Evolutionary conservation across 1,140 invertebrate genomes (phyloP).

Genomic region (Macrosteles quadrilineatus): DNA sequence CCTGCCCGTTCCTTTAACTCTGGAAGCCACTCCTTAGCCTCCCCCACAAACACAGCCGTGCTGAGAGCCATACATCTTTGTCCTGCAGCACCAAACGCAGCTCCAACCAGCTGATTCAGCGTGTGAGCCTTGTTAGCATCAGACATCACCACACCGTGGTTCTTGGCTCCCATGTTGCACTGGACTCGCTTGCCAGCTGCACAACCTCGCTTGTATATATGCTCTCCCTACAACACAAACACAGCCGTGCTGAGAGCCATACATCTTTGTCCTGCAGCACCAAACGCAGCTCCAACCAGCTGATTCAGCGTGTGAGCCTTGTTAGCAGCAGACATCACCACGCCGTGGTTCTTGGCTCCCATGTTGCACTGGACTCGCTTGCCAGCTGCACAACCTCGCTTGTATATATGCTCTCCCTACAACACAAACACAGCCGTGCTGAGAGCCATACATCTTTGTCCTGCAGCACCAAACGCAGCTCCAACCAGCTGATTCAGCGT

Average conservation of each 20-base stretch:
- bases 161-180: constrained; percentile 99
- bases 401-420: constrained; percentile 95
- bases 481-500: constrained; percentile 93
- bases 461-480: constrained; percentile 93
- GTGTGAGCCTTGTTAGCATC: constrained; percentile 98
- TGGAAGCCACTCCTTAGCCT: constrained; percentile 91
- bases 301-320: constrained; percentile 96
- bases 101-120: constrained; percentile 90
- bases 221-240: constrained; percentile 69
- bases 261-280: constrained; percentile 91
- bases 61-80: constrained; percentile 99
- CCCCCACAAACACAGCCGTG: constrained; percentile 95
- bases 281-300: constrained; percentile 94
- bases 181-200: constrained; percentile 94
- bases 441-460: constrained; percentile 98
- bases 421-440: constrained; percentile 61
- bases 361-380: constrained; percentile 98
- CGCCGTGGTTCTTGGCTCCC: constrained; percentile 99
- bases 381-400: constrained; percentile 82
- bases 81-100: constrained; percentile 92
- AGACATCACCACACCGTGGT: constrained; percentile 95
- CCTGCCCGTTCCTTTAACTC: constrained; percentile 87
- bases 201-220: constrained; percentile 92
- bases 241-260: constrained; percentile 91
- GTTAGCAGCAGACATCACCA: constrained; percentile 96